A percentile compares a stretch with the other conserved stretches of the same genome.
Conservation (phyloP, 2,888 invertebrate species). For the Spodoptera littoralis region DNA sequence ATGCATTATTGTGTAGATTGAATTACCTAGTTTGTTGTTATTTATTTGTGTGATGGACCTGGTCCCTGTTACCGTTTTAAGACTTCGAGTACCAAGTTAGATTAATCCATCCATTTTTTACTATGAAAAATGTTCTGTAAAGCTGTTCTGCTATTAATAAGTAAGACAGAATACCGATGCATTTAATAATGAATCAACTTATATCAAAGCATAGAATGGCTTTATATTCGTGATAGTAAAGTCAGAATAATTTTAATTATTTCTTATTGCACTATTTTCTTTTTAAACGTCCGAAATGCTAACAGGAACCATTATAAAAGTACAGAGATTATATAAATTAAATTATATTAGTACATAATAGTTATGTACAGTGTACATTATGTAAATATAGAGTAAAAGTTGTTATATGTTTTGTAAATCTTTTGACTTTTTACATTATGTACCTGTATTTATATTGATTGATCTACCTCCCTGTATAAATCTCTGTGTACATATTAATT, state of each 20-base stretch:
- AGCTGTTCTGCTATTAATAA: no score
- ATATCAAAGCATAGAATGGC: no score
- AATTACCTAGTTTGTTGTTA: not conserved
- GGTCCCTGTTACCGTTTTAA: slow-evolving; percentile 16
- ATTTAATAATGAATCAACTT: no score
- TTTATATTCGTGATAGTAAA: no score
- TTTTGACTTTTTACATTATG: slow-evolving; percentile 48
- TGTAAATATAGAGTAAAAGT: slow-evolving; percentile 62
- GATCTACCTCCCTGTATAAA: slow-evolving; percentile 33
- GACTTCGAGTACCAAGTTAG: no score
- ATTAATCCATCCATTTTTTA: no score
- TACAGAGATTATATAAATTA: slow-evolving; percentile 1
- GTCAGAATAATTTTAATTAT: no score
- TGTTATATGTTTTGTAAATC: slow-evolving; percentile 65
- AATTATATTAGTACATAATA: slow-evolving; percentile 23
- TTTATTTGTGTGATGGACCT: slow-evolving; percentile 15
- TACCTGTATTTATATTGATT: slow-evolving; percentile 17
- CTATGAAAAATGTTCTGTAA: no score
- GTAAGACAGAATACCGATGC: no score
- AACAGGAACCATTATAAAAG: slow-evolving; percentile 15
- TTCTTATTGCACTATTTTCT: no score
- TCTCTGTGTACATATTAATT: slow-evolving; percentile 28
- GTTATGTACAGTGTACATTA: slow-evolving; percentile 34
- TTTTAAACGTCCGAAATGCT: no score
- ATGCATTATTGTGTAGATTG: slow-evolving; percentile 8